Conservation (phyloP, 2,888 invertebrate genomes). For the Drosophila demipolita region DNA sequence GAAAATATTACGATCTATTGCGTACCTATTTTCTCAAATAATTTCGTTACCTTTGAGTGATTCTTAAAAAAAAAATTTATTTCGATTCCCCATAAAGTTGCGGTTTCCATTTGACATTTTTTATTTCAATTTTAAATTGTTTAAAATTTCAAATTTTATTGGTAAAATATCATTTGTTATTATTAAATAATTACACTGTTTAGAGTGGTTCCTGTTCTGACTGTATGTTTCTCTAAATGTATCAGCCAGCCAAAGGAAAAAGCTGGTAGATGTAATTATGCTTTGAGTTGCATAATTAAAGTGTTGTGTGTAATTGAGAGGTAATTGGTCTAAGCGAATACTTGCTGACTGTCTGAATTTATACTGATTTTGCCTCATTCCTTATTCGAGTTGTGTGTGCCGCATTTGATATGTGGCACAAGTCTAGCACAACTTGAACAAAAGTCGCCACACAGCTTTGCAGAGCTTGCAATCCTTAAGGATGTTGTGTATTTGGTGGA, state of each 20-base stretch:
- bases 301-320: conserved; percentile 56
- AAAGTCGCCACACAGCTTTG: conserved; percentile 8
- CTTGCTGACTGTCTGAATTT: conserved; percentile 9
- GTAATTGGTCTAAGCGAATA: conserved; percentile 36
- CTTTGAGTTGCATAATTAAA: conserved; percentile 28
- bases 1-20: neutral
- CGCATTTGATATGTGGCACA: conserved; percentile 33
- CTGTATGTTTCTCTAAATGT: neutral
- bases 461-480: conserved; percentile 7
- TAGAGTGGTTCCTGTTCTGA: neutral
- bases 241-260: conserved; percentile 11
- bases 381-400: conserved; percentile 13
- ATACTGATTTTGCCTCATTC: neutral
- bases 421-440: conserved; percentile 19
- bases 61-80: neutral
- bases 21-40: neutral
- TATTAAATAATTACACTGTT: neutral
- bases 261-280: conserved; percentile 21
- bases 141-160: neutral
- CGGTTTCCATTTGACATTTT: neutral
- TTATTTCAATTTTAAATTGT: neutral
- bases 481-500: neutral
- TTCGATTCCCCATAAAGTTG: neutral
- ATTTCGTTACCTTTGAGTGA: neutral
- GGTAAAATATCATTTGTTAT: neutral